phyloP scores from a whole-genome alignment of 1,140 invertebrate genomes.

The Propsilocerus akamusi region DNA sequence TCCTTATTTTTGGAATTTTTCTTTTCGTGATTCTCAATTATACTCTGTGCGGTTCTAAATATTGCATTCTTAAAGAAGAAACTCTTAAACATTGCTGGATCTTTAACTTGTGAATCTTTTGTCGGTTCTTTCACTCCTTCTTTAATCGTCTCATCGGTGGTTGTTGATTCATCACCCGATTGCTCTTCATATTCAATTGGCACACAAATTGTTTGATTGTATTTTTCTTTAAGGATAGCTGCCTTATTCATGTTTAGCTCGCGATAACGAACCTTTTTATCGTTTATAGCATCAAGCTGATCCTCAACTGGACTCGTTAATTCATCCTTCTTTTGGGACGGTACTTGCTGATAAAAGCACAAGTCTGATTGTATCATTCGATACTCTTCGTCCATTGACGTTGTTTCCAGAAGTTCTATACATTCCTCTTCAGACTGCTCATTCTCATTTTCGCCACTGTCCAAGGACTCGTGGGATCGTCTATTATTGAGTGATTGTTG shows the following conservation, averaged over 20 bases:
- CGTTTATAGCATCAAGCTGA: conserved; percentile 7
- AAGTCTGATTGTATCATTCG: conserved; percentile 17
- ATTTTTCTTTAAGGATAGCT: conserved; percentile 15
- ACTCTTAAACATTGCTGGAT: conserved; percentile 19
- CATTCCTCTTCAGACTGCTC: conserved; percentile 32
- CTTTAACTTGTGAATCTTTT: conserved; percentile 7
- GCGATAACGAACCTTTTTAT: conserved; percentile 13
- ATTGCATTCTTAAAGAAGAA: conserved; percentile 25
- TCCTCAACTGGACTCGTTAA: neutral
- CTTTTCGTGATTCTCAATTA: conserved; percentile 24
- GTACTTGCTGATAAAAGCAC: conserved; percentile 14
- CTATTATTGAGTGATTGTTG: conserved; percentile 24
- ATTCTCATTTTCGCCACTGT: conserved; percentile 42
- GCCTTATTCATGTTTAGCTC: conserved; percentile 23
- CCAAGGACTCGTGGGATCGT: conserved; percentile 45
- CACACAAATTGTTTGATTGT: conserved; percentile 3
- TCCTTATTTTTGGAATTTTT: conserved; percentile 22
- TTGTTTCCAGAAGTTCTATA: conserved; percentile 22
- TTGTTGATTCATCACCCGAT: neutral
- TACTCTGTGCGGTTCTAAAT: conserved; percentile 24
- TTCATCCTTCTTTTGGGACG: conserved; percentile 3
- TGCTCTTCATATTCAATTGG: conserved; percentile 7
- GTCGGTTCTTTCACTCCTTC: neutral
- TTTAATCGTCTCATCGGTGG: neutral
- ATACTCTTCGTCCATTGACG: conserved; percentile 23